phyloP scores from a whole-genome alignment of 2,888 invertebrate species.

The Sepioteuthis lessoniana region DNA sequence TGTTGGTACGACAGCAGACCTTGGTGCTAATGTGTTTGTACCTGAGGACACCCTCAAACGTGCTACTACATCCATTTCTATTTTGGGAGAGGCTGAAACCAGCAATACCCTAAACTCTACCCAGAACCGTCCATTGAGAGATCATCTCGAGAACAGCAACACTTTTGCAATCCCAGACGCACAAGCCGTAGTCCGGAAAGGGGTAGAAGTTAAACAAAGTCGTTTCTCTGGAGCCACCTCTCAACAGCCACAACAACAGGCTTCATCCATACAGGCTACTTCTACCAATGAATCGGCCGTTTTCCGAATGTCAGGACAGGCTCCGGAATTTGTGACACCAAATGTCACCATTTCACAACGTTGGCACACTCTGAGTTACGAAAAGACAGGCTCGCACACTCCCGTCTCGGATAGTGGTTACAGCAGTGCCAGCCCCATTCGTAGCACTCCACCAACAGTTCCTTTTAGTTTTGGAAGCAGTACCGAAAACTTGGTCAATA shows the following conservation, averaged over 20 bases:
- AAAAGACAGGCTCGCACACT: constrained; percentile 51
- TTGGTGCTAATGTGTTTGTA: constrained; percentile 38
- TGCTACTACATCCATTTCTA: constrained; percentile 40
- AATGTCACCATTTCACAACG: constrained; percentile 37
- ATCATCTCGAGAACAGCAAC: constrained; percentile 38
- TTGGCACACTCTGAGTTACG: constrained; percentile 39
- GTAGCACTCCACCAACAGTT: constrained; percentile 46
- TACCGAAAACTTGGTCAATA: not conserved
- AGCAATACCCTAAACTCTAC: not conserved
- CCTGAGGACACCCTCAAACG: constrained; percentile 42
- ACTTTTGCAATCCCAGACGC: constrained; percentile 46
- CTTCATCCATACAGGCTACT: constrained; percentile 38
- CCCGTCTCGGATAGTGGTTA: constrained; percentile 65
- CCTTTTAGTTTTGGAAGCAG: not conserved
- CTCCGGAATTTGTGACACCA: constrained; percentile 43
- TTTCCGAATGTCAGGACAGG: constrained; percentile 25
- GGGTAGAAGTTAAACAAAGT: not conserved
- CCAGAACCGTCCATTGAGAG: constrained; percentile 38
- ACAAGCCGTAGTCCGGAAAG: constrained; percentile 45
- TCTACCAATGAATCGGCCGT: not conserved
- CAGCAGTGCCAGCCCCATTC: constrained; percentile 60
- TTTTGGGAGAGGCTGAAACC: constrained; percentile 2
- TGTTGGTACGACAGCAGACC: not conserved
- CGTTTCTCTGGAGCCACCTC: not conserved
- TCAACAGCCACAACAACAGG: constrained; percentile 35